Conservation (phyloP, 2,888 invertebrate species). For the Orthonychiurus folsomi region DNA sequence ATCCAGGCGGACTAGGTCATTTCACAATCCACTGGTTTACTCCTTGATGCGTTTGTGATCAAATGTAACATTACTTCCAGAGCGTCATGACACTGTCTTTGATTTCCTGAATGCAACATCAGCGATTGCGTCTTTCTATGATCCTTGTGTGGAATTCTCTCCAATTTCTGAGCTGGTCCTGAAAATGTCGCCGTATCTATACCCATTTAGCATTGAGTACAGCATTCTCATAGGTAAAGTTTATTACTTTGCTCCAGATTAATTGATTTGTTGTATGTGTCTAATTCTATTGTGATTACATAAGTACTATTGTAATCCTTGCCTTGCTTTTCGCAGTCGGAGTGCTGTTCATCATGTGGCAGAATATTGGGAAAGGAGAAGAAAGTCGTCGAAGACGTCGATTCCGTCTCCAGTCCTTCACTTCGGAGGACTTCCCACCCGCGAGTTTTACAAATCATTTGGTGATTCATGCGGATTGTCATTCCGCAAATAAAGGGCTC, state of each 20-base stretch:
- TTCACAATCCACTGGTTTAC: not conserved
- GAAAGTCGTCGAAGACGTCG: conserved; percentile 40
- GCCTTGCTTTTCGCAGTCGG: conserved; percentile 54
- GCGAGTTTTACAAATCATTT: conserved; percentile 44
- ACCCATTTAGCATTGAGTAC: conserved; percentile 71
- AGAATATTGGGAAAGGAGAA: conserved; percentile 54
- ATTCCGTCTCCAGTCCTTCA: conserved; percentile 43
- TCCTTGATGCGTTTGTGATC: not conserved
- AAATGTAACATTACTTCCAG: conserved; percentile 31
- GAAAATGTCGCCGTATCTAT: conserved; percentile 63
- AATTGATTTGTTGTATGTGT: no score
- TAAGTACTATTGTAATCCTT: no score
- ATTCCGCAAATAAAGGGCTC: conserved; percentile 64
- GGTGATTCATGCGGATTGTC: conserved; percentile 62
- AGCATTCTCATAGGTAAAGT: conserved; percentile 62
- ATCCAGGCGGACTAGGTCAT: no score
- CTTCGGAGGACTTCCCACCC: conserved; percentile 44
- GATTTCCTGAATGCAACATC: conserved; percentile 45
- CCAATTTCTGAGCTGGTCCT: conserved; percentile 42
- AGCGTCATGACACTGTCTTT: conserved; percentile 43
- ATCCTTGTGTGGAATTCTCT: conserved; percentile 41
- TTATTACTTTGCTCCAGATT: not conserved
- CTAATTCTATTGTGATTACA: no score
- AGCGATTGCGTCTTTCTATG: conserved; percentile 38
- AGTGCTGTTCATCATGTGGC: conserved; percentile 64